A percentile compares a stretch with the other conserved stretches of the same genome.
Conservation (phyloP, 2,888 invertebrate genomes). For the Trichogramma evanescens region DNA sequence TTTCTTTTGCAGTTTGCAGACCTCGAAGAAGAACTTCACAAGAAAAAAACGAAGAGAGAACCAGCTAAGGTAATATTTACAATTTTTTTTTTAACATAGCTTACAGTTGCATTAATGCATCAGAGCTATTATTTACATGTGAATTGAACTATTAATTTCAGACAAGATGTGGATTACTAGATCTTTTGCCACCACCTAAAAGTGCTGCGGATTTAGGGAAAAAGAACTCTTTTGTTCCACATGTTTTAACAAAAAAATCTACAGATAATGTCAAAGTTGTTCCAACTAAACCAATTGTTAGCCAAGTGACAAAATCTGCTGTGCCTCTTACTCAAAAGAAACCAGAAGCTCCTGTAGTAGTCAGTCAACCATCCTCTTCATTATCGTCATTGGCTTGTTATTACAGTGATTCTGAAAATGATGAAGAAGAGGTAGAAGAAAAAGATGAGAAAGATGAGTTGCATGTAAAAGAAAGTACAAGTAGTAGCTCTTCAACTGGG, state of each 20-base stretch:
- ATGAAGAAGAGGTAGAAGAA: slow-evolving; percentile 41
- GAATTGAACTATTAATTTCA: slow-evolving; percentile 33
- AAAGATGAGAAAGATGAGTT: neutral
- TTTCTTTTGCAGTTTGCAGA: slow-evolving; percentile 53
- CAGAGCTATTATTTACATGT: slow-evolving; percentile 15
- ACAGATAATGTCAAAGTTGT: slow-evolving; percentile 10
- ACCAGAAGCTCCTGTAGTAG: slow-evolving; percentile 2
- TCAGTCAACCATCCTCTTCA: slow-evolving; percentile 4
- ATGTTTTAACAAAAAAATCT: slow-evolving; percentile 43
- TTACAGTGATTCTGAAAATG: slow-evolving; percentile 42
- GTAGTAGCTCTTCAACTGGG: slow-evolving; percentile 6
- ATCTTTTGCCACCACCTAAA: slow-evolving; percentile 65
- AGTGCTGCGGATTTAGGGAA: slow-evolving; percentile 38
- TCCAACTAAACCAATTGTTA: neutral
- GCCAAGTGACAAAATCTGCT: neutral
- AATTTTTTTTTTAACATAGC: neutral
- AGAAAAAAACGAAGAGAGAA: slow-evolving; percentile 46
- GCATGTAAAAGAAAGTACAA: too few species aligned
- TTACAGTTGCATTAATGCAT: slow-evolving; percentile 1
- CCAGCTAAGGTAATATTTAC: slow-evolving; percentile 46
- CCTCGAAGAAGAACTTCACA: slow-evolving; percentile 50
- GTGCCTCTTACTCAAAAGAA: slow-evolving; percentile 27
- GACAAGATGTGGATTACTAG: slow-evolving; percentile 62
- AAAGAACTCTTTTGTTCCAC: slow-evolving; percentile 48
- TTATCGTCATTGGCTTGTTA: slow-evolving; percentile 37